Evolutionary conservation across 2,888 invertebrate genomes (phyloP), one percentile per base, ranked within the genome.

Genomic region (Acleris holmiana): DNA sequence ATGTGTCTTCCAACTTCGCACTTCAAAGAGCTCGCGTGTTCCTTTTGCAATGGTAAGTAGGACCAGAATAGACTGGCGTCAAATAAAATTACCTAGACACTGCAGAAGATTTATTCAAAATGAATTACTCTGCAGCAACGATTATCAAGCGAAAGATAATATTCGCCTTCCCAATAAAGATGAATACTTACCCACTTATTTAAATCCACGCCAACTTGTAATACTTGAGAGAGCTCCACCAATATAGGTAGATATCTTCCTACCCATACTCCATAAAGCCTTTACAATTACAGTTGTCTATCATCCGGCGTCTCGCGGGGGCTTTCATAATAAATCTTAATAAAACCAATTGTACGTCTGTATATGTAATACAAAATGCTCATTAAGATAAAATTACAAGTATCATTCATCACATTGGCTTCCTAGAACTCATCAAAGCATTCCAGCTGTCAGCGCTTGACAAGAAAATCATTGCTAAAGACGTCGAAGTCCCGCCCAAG

Each of bases 401-500:
- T 75, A 83, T 78, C 83, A 89, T 84, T 82, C 77, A 86, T 85
- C 83, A 82, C 70, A 64, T 68, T 71, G 71, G 72, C 78, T 85
- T 84, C 83, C 84, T 82, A 79, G 79, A 78, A 80, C 70, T 71
- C 68, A 75, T 73, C 75, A 79, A 80, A 78, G 78, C 78, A 80
- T 83, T 79, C 82, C 77, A 70, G 68, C 81, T 80, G 85, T 87
- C 89, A 84, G 69, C 86, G 69, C 71, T 74, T 83, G 88, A 88
- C 86, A 84, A 79, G 84, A 84, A 85, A 83, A 87, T 85, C 84
- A 80, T 82, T 77, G 77, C 71, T 75, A 77, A 75, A 79, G 73
- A 76, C 72, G 64, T 66, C 65, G 58, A 67, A 41, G 72, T 79
- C 71, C 83, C 88, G 74, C 89, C 89, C 82, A 87, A 79, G 69